These are phyloP conservation scores for Lophotriccus pileatus DNA, from an alignment of 2,797 vertebrate genomes.

Conservation along the genomic window DNA sequence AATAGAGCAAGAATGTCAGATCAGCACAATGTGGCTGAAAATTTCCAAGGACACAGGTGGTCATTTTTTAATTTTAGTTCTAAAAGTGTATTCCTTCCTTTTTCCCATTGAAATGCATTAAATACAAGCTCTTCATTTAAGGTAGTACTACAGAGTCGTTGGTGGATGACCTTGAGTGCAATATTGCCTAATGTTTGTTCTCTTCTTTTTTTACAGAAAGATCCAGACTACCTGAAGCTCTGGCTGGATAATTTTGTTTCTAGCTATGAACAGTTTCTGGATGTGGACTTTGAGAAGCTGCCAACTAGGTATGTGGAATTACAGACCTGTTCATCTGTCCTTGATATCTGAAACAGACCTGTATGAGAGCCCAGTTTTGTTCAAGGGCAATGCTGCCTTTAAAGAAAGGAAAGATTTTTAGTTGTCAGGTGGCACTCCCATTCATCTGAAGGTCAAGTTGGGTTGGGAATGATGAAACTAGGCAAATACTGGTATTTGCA, in stretches of 20 bases:
- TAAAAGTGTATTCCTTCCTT: neutral
- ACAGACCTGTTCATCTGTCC: neutral
- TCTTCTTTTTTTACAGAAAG: conserved; percentile 82
- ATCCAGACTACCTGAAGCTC: conserved; percentile 94
- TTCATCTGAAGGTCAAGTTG: neutral
- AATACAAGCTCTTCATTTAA: neutral
- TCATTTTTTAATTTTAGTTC: neutral
- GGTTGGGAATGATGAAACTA: neutral
- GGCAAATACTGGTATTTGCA: conserved; percentile 1
- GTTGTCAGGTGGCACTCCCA: neutral
- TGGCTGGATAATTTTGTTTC: conserved; percentile 97
- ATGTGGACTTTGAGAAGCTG: conserved; percentile 95
- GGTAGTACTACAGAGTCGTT: neutral
- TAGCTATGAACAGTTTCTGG: conserved; percentile 92
- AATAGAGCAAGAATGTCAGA: neutral
- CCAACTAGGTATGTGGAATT: conserved; percentile 86
- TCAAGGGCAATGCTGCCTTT: neutral
- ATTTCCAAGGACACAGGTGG: neutral
- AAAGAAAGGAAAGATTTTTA: neutral
- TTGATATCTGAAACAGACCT: neutral
- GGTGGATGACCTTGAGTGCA: neutral
- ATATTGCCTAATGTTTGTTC: neutral
- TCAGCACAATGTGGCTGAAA: neutral
- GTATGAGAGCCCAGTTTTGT: neutral
- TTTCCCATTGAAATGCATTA: neutral